These are phyloP conservation scores for Papilio gigon DNA, from an alignment of 2,888 invertebrate species.

Conservation along the genomic window DNA sequence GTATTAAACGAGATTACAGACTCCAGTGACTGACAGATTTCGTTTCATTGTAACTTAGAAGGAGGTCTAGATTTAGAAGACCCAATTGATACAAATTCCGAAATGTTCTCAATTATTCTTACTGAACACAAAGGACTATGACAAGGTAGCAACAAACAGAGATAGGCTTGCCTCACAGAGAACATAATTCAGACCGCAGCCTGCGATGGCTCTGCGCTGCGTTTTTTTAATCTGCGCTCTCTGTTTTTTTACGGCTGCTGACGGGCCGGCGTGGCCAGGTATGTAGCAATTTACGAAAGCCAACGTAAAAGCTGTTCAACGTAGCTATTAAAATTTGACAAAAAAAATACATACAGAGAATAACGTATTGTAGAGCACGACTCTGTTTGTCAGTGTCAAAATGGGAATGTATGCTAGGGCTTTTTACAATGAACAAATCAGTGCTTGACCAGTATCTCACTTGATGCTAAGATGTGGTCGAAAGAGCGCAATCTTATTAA, in stretches of 20 bases:
- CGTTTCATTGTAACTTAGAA: no score
- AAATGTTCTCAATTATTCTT: no score
- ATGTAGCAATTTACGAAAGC: slow-evolving; percentile 39
- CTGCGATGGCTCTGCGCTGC: slow-evolving; percentile 23
- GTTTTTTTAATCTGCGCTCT: slow-evolving; percentile 40
- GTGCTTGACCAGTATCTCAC: no score
- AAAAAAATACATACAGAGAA: slow-evolving; percentile 6
- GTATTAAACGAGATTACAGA: no score
- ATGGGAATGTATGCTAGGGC: background rate
- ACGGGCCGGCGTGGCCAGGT: slow-evolving; percentile 37
- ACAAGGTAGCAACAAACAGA: no score
- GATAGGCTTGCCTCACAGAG: slow-evolving; percentile 6
- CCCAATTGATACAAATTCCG: no score
- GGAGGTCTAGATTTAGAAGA: no score
- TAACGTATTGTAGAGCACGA: slow-evolving; percentile 23
- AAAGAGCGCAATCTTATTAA: no score
- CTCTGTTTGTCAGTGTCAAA: slow-evolving; percentile 21
- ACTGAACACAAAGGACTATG: no score
- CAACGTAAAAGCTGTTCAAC: slow-evolving; percentile 37
- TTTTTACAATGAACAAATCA: slow-evolving; percentile 29
- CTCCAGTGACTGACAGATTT: no score
- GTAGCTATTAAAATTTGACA: slow-evolving; percentile 40
- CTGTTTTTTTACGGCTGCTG: slow-evolving; percentile 19
- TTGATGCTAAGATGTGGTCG: no score
- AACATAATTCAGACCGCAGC: slow-evolving; percentile 36